Evolutionary conservation across 1,140 invertebrate species (phyloP).

Genomic region (Rhyacophila brunnea): DNA sequence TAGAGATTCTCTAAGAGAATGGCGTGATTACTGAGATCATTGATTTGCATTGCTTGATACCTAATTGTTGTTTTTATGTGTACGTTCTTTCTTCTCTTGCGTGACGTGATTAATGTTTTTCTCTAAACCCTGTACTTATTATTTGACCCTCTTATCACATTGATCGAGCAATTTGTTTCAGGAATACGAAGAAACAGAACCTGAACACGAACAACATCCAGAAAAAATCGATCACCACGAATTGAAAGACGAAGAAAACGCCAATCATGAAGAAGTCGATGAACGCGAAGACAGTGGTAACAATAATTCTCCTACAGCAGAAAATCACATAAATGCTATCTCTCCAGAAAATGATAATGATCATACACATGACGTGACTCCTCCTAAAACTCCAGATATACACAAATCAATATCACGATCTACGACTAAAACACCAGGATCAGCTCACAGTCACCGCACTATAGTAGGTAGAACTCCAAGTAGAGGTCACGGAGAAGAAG

Average conservation of each 20-base stretch:
- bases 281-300: conserved; percentile 39
- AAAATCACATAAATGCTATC: conserved; percentile 8
- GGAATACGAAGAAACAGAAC: conserved; percentile 23
- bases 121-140: neutral
- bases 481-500: neutral
- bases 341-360: neutral
- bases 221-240: conserved; percentile 26
- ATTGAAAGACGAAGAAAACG: conserved; percentile 17
- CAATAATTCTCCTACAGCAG: conserved; percentile 18
- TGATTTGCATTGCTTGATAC: conserved; percentile 4
- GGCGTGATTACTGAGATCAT: neutral
- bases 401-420: too few species aligned
- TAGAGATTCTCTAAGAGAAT: neutral
- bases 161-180: conserved; percentile 11
- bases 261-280: conserved; percentile 33
- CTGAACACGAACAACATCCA: conserved; percentile 12
- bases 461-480: too few species aligned
- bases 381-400: too few species aligned
- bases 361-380: too few species aligned
- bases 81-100: neutral
- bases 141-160: conserved; percentile 5
- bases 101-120: neutral
- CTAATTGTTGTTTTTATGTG: conserved; percentile 1
- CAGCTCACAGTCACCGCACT: too few species aligned
- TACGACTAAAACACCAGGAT: too few species aligned